Evolutionary conservation across 2,888 invertebrate species (phyloP).

Genomic region (Macrophya annulata): DNA sequence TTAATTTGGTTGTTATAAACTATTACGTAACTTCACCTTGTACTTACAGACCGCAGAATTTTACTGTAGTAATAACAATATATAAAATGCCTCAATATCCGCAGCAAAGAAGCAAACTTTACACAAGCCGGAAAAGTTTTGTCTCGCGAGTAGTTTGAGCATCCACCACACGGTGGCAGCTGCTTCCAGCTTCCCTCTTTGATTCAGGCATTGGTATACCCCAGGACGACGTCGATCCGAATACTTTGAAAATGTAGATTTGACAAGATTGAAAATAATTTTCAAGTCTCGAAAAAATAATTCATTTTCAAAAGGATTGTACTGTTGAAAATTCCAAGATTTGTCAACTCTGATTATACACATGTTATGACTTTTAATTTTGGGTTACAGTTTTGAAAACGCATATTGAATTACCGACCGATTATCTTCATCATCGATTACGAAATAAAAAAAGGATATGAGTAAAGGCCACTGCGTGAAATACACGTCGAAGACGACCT

Average conservation of each 20-base stretch:
- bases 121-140: conserved; percentile 40
- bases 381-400: neutral
- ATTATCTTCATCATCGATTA: neutral
- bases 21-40: conserved; percentile 15
- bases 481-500: conserved; percentile 25
- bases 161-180: conserved; percentile 43
- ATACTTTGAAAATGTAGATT: neutral
- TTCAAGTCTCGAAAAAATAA: neutral
- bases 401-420: neutral
- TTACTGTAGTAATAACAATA: neutral
- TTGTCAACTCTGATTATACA: neutral
- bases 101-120: conserved; percentile 27
- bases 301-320: neutral
- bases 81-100: neutral
- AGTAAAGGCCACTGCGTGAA: neutral
- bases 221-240: neutral
- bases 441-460: neutral
- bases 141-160: conserved; percentile 30
- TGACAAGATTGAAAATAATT: neutral
- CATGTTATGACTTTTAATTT: neutral
- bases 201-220: neutral
- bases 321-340: neutral
- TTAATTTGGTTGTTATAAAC: neutral
- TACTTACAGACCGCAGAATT: conserved; percentile 20
- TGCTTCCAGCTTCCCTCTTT: conserved; percentile 37